Percentiles rank a stretch among this genome's conserved stretches.
These are phyloP conservation scores for Babyrousa celebensis DNA, from an alignment of 2,797 vertebrate species.

Conservation along the genomic window DNA sequence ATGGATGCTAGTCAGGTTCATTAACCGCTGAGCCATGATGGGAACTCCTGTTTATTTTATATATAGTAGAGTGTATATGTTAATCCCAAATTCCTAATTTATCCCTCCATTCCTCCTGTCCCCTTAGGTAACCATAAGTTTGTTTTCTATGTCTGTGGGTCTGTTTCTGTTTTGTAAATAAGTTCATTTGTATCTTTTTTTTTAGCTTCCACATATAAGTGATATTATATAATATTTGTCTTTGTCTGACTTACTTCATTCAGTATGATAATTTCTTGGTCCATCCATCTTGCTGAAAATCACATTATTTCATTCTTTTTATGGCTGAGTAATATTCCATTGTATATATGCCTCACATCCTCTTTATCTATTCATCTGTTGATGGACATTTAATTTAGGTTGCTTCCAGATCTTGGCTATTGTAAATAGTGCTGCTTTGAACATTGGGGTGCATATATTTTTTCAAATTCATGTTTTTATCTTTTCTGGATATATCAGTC, in stretches of 20 bases:
- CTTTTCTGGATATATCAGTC: not conserved
- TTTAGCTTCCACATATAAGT: not conserved
- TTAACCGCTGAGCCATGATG: too few species aligned
- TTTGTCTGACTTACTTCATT: not conserved
- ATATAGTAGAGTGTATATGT: not conserved
- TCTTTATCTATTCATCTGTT: not conserved
- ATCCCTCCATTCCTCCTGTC: not conserved
- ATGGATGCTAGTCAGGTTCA: too few species aligned
- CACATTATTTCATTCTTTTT: not conserved
- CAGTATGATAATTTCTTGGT: not conserved
- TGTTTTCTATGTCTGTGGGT: not conserved
- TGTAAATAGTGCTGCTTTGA: not conserved
- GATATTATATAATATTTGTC: not conserved
- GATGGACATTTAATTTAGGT: not conserved
- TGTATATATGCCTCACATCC: not conserved
- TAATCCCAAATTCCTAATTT: not conserved
- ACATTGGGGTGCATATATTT: not conserved
- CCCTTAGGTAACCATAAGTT: not conserved
- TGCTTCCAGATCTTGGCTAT: not conserved
- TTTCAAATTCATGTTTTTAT: not conserved
- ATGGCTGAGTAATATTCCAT: not conserved
- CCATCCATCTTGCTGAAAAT: not conserved
- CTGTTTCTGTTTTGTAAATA: not conserved
- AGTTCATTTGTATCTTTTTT: not conserved
- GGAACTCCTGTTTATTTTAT: not conserved